Evolutionary conservation across 2,113 vertebrate species (phyloP).

Genomic region (Corythoichthys haematopterus): DNA sequence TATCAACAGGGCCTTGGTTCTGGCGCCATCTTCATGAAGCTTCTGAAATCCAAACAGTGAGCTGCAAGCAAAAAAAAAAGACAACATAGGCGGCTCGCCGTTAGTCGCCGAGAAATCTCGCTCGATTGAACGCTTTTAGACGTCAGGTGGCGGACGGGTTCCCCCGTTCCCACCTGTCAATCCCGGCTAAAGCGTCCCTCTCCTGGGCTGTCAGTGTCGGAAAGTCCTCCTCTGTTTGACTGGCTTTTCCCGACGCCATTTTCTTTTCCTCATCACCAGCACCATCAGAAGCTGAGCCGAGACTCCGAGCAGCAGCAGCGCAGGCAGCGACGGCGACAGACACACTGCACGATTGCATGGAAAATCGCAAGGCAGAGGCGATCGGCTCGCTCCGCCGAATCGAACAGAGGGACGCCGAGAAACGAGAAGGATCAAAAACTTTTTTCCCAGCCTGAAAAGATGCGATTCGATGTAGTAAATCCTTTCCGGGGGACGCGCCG

Average conservation of each 20-base stretch:
- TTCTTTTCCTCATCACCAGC: conserved; percentile 99
- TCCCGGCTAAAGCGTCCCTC: conserved; percentile 82
- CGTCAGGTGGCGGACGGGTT: conserved; percentile 9
- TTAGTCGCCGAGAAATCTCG: conserved; percentile 48
- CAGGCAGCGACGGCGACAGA: conserved; percentile 82
- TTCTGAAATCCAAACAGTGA: conserved; percentile 94
- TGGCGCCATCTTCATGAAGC: conserved; percentile 99
- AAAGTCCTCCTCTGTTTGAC: conserved; percentile 96
- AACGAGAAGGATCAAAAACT: conserved; percentile 57
- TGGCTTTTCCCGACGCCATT: conserved; percentile 99
- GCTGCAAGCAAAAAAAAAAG: conserved; percentile 79
- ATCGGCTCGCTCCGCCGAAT: conserved; percentile 61
- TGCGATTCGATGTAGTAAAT: conserved; percentile 70
- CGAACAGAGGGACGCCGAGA: conserved; percentile 47
- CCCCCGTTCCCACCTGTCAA: conserved; percentile 82
- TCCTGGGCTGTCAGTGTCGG: conserved; percentile 93
- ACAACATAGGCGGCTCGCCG: conserved; percentile 72
- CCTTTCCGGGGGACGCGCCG: conserved; percentile 65
- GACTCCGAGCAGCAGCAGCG: conserved; percentile 78
- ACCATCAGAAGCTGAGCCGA: conserved; percentile 82
- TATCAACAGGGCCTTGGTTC: conserved; percentile 94
- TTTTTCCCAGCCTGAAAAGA: conserved; percentile 67
- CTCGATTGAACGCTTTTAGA: conserved; percentile 7
- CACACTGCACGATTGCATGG: conserved; percentile 98
- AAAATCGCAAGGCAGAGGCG: conserved; percentile 76